Evolutionary conservation across 2,888 invertebrate species (phyloP).

Genomic region (Cheiracanthium punctorium): DNA sequence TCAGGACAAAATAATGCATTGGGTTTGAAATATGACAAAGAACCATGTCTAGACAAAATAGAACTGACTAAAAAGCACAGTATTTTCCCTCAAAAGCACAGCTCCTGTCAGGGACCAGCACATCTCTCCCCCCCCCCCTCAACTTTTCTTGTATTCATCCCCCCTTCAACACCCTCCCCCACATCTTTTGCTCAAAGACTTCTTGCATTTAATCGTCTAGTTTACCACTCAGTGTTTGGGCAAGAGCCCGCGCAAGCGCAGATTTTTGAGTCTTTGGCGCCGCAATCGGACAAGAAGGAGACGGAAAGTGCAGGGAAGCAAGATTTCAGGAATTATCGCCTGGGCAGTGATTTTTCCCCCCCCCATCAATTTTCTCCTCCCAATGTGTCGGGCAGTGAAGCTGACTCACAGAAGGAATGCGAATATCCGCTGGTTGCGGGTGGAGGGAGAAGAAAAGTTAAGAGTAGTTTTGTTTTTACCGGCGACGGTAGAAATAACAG

Average conservation of each 20-base stretch:
- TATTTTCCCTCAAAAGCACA: slow-evolving; percentile 52
- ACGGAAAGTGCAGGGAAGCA: slow-evolving; percentile 12
- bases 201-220: slow-evolving; percentile 64
- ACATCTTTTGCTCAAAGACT: neutral
- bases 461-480: too few relatives aligned
- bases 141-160: neutral
- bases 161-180: slow-evolving; percentile 14
- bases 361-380: too few relatives aligned
- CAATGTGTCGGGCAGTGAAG: too few relatives aligned
- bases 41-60: slow-evolving; percentile 63
- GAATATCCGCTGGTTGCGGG: too few relatives aligned
- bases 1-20: slow-evolving; percentile 26
- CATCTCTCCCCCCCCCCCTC: slow-evolving; percentile 14
- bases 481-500: too few relatives aligned
- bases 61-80: slow-evolving; percentile 64
- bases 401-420: too few relatives aligned
- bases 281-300: slow-evolving; percentile 46
- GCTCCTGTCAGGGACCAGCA: slow-evolving; percentile 51
- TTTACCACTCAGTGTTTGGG: slow-evolving; percentile 60
- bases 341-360: neutral
- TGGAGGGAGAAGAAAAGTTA: too few relatives aligned
- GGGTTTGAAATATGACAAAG: slow-evolving; percentile 60
- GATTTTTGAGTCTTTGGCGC: slow-evolving; percentile 39
- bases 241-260: slow-evolving; percentile 56
- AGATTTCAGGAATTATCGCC: slow-evolving; percentile 16